Evolutionary conservation across 2,888 invertebrate species (phyloP).

Genomic region (Agrochola lota): DNA sequence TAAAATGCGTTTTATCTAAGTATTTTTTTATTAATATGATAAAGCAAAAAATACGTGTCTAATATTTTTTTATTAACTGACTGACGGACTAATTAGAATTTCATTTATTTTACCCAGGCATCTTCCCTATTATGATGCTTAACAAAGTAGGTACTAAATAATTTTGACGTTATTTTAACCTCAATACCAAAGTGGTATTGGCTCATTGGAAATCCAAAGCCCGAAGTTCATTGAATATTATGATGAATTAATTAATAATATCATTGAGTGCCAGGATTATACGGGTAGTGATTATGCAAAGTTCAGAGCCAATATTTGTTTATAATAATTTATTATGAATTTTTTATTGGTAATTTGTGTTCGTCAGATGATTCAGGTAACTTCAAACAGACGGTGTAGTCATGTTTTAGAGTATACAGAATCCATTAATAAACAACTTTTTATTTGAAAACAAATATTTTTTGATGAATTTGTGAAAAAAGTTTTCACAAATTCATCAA

Average conservation of each 20-base stretch:
- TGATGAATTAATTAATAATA: constrained; percentile 59
- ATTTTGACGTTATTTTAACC: constrained; percentile 38
- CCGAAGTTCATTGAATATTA: constrained; percentile 53
- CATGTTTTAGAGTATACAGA: background rate
- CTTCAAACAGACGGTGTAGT: background rate
- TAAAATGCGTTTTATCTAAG: no score
- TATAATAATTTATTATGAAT: constrained; percentile 44
- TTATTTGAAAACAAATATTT: background rate
- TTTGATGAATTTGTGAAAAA: background rate
- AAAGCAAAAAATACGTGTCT: no score
- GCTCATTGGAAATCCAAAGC: constrained; percentile 12
- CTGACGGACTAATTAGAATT: no score
- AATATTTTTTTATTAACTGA: no score
- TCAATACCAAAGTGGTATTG: constrained; percentile 20
- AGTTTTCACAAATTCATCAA: no score
- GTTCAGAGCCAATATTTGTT: constrained; percentile 45
- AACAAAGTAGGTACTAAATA: background rate
- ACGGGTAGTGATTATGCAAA: constrained; percentile 38
- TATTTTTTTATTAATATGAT: no score
- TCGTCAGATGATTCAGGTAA: constrained; percentile 6
- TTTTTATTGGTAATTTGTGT: constrained; percentile 31
- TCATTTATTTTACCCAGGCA: no score
- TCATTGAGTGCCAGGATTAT: constrained; percentile 46
- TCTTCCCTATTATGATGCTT: no score
- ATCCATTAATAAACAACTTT: constrained; percentile 7